Evolutionary conservation across 1,140 invertebrate genomes (phyloP).

Genomic region (Dryas iulia): DNA sequence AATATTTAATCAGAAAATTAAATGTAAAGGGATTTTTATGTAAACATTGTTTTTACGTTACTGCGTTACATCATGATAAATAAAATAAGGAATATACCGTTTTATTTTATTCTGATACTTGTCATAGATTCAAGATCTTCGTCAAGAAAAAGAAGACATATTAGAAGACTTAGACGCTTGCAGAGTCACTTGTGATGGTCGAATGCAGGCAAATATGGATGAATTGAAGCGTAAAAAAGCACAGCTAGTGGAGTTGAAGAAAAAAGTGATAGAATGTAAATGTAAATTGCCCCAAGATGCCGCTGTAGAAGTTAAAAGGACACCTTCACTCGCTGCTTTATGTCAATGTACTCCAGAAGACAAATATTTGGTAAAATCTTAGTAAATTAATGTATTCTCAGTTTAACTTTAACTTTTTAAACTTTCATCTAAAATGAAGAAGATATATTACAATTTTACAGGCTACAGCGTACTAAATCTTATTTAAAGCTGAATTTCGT

Average conservation of each 20-base stretch:
- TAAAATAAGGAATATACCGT: neutral
- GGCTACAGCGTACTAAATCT: no score
- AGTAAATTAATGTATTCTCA: neutral
- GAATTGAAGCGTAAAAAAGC: constrained; percentile 53
- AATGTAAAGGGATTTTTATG: neutral
- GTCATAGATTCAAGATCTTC: constrained; percentile 46
- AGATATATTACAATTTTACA: no score
- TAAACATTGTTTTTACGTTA: neutral
- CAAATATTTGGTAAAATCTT: constrained; percentile 43
- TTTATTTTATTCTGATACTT: neutral
- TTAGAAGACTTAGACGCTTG: constrained; percentile 59
- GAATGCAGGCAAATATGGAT: constrained; percentile 45
- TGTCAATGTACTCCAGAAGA: constrained; percentile 61
- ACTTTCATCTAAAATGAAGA: no score
- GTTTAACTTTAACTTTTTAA: no score
- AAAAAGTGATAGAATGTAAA: constrained; percentile 56
- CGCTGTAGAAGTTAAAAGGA: constrained; percentile 56
- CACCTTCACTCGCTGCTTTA: constrained; percentile 58
- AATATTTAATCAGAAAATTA: constrained; percentile 3
- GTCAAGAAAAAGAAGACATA: constrained; percentile 47
- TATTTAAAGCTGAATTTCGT: no score
- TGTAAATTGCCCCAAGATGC: constrained; percentile 60
- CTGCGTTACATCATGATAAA: no score
- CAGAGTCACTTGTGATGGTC: constrained; percentile 49
- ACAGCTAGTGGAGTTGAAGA: constrained; percentile 42